Conservation (phyloP, 2,113 vertebrate genomes). For the Penelope pileata region DNA sequence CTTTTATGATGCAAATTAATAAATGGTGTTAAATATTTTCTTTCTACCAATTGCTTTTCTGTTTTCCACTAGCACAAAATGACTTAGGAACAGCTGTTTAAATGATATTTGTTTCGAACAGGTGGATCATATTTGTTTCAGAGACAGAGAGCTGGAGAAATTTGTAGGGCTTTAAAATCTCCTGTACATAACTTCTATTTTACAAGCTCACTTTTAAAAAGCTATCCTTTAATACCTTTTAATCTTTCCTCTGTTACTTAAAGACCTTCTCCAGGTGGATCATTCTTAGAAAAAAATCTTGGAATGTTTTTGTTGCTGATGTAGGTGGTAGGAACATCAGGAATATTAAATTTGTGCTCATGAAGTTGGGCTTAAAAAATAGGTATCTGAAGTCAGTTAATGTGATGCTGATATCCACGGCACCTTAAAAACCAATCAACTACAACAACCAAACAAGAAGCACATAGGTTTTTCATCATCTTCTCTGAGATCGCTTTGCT, state of each 20-base stretch:
- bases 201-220: not conserved
- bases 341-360: not conserved
- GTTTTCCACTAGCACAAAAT: not conserved
- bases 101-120: not conserved
- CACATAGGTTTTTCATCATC: not conserved
- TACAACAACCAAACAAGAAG: not conserved
- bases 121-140: not conserved
- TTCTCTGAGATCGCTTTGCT: not conserved
- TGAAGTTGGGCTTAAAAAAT: not conserved
- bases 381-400: not conserved
- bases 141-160: not conserved
- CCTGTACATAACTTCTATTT: not conserved
- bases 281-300: not conserved
- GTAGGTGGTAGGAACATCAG: not conserved
- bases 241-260: not conserved
- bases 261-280: not conserved
- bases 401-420: accelerated
- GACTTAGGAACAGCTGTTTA: not conserved
- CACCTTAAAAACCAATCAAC: not conserved
- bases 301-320: not conserved
- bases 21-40: not conserved
- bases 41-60: not conserved
- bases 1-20: not conserved
- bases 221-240: not conserved
- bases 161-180: not conserved